Evolutionary conservation across 1,140 invertebrate genomes (phyloP).

Genomic region (Tenebrio molitor): DNA sequence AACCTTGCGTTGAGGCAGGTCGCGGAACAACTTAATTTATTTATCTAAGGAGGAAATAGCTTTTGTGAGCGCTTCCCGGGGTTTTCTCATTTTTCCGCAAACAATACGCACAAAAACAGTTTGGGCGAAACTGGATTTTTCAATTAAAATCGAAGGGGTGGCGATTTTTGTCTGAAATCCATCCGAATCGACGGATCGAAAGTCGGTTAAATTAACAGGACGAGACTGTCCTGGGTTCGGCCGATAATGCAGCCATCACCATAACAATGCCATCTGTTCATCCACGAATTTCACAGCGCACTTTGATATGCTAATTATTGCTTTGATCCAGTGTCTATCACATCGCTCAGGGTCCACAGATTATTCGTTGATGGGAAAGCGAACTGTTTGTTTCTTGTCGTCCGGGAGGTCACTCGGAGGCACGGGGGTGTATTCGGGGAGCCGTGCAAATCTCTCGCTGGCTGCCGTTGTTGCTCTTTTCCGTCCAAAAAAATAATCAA

Average conservation of each 20-base stretch:
- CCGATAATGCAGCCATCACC: conserved; percentile 52
- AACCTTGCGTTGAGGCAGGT: conserved; percentile 40
- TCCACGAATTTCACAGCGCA: conserved; percentile 46
- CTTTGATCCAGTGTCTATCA: conserved; percentile 45
- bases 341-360: conserved; percentile 33
- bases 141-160: too few species aligned
- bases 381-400: conserved; percentile 29
- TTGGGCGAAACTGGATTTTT: too few species aligned
- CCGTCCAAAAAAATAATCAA: conserved; percentile 4
- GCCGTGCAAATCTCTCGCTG: not conserved
- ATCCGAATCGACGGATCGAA: not conserved
- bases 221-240: conserved; percentile 2
- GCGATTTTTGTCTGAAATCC: too few species aligned
- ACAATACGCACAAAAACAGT: too few species aligned
- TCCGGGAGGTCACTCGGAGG: conserved; percentile 6
- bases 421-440: not conserved
- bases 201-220: not conserved
- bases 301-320: conserved; percentile 53
- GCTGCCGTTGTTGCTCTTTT: conserved; percentile 13
- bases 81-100: too few species aligned
- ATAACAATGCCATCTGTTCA: conserved; percentile 51
- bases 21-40: conserved; percentile 19
- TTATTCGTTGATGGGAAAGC: conserved; percentile 29
- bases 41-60: conserved; percentile 17
- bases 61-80: too few species aligned